A percentile compares a stretch with the other conserved stretches of the same genome.
phyloP scores from a whole-genome alignment of 35 echinoderm and acorn worm species.

The Lytechinus variegatus region DNA sequence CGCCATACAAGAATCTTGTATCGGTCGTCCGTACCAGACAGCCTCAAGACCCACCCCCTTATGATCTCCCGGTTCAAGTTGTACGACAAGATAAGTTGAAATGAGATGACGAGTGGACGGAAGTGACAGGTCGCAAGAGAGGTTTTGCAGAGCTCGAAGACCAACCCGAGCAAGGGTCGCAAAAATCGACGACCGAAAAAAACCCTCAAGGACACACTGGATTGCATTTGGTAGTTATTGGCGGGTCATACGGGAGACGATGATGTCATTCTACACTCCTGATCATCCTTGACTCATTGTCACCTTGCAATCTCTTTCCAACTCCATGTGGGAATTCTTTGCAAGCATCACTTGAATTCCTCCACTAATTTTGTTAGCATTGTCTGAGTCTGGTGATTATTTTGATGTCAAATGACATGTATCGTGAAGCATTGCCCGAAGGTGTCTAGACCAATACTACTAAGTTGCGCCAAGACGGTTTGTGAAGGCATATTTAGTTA shows the following conservation, averaged over 20 bases:
- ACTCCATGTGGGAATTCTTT: not conserved
- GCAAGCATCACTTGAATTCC: not conserved
- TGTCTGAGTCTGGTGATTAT: not conserved
- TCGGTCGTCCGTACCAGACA: not conserved
- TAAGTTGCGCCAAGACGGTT: too few relatives aligned
- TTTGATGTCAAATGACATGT: not conserved
- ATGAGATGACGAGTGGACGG: not conserved
- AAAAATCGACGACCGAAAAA: not conserved
- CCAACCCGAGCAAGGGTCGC: not conserved
- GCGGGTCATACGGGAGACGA: not conserved
- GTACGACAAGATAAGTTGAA: not conserved
- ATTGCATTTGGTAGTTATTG: not conserved
- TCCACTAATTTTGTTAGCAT: not conserved
- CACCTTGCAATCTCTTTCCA: not conserved
- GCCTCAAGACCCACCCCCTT: not conserved
- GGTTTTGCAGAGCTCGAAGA: not conserved
- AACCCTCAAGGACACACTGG: not conserved
- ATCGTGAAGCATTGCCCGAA: not conserved
- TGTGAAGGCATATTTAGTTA: too few relatives aligned
- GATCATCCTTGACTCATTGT: slow-evolving; percentile 2
- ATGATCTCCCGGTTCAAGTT: not conserved
- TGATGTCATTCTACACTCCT: not conserved
- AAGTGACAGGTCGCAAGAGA: not conserved
- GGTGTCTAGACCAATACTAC: not conserved
- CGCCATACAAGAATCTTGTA: not conserved